These are phyloP conservation scores for Oreochromis niloticus DNA, from an alignment of 2,113 vertebrate genomes.

Conservation along the genomic window DNA sequence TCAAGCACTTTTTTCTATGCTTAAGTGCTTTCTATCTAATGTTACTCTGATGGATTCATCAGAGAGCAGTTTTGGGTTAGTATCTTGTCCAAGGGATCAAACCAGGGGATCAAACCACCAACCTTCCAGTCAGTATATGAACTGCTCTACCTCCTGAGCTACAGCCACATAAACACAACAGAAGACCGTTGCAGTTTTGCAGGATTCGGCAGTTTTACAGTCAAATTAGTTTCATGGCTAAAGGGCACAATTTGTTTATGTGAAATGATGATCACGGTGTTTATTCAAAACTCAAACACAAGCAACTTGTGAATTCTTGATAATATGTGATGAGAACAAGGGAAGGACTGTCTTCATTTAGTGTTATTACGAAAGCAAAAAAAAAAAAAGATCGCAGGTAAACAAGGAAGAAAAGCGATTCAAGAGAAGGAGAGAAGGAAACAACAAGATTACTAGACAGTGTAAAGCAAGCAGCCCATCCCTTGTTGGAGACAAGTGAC, in stretches of 20 bases:
- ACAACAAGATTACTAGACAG: neutral
- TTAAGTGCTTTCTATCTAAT: neutral
- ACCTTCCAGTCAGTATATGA: neutral
- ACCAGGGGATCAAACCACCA: neutral
- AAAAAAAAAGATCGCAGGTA: neutral
- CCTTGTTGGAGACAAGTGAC: constrained; percentile 35
- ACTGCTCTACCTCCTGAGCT: neutral
- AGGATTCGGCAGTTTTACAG: neutral
- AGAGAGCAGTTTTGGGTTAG: neutral
- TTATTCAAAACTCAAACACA: neutral
- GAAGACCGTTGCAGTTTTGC: neutral
- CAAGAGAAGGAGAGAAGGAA: neutral
- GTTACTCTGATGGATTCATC: neutral
- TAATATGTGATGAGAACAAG: neutral
- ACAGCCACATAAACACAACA: neutral
- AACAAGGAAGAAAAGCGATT: neutral
- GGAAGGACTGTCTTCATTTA: neutral
- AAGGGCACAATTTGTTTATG: constrained; percentile 21
- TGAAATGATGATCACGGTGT: neutral
- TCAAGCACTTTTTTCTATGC: neutral
- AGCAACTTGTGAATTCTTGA: neutral
- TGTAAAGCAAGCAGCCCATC: constrained; percentile 12
- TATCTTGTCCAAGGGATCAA: neutral
- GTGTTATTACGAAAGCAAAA: neutral
- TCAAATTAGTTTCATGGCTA: neutral